These are phyloP conservation scores for Varecia variegata DNA, from an alignment of 2,797 vertebrate genomes.

Conservation along the genomic window DNA sequence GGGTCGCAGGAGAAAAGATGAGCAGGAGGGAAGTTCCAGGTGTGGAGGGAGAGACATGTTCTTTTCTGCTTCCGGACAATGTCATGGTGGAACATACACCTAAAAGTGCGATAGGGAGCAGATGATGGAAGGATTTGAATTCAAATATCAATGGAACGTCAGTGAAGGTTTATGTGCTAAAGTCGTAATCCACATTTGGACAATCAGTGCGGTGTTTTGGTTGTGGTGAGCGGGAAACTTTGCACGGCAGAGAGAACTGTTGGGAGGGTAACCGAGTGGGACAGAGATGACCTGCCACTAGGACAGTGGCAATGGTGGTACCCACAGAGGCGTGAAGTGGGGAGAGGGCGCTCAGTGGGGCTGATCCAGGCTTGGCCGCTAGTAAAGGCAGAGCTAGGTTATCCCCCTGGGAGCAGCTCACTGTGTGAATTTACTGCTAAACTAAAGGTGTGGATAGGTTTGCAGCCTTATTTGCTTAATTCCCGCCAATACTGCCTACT, in stretches of 20 bases:
- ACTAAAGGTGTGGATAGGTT: too few relatives aligned
- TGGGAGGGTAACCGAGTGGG: neutral
- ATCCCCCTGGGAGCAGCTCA: accelerated
- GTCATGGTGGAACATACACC: too few relatives aligned
- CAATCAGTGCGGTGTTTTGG: neutral
- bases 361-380: neutral
- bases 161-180: neutral
- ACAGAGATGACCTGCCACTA: accelerated
- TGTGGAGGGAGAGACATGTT: neutral
- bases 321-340: accelerated
- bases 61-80: neutral
- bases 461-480: neutral
- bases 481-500: accelerated
- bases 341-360: neutral
- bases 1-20: neutral
- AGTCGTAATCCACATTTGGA: neutral
- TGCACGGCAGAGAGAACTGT: too few relatives aligned
- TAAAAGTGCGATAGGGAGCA: neutral
- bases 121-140: neutral
- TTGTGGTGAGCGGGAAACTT: accelerated
- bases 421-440: neutral
- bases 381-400: too few relatives aligned
- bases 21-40: neutral
- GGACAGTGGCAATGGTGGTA: neutral
- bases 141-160: neutral